Evolutionary conservation across 2,797 vertebrate species (phyloP).

Genomic region (Neostethus bicornis): DNA sequence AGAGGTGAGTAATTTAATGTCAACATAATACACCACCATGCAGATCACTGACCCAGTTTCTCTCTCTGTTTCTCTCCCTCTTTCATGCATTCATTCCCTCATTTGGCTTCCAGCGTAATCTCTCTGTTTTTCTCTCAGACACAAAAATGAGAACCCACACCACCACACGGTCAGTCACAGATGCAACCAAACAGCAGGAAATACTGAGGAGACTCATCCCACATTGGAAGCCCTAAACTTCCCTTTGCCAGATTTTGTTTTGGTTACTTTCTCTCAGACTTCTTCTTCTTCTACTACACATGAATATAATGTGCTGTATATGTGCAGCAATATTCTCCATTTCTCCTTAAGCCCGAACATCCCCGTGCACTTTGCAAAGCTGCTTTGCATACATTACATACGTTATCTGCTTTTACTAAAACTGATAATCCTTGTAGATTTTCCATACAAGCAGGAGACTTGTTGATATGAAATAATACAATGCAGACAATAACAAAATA

Average conservation of each 20-base stretch:
- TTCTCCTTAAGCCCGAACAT: slow-evolving; percentile 11
- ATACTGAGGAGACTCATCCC: slow-evolving; percentile 40
- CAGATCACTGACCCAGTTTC: slow-evolving; percentile 83
- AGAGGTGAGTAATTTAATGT: slow-evolving; percentile 70
- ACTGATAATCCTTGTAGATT: slow-evolving; percentile 15
- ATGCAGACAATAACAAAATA: not conserved
- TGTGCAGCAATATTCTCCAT: slow-evolving; percentile 3
- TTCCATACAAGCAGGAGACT: slow-evolving; percentile 8
- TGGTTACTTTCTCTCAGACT: slow-evolving; percentile 3
- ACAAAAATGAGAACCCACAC: slow-evolving; percentile 8
- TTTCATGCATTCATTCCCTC: slow-evolving; percentile 68
- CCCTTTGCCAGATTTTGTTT: slow-evolving; percentile 12
- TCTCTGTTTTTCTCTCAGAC: slow-evolving; percentile 28
- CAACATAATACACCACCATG: slow-evolving; percentile 76
- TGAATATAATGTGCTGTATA: slow-evolving; percentile 6
- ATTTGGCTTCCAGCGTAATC: slow-evolving; percentile 78
- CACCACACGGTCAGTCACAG: slow-evolving; percentile 44
- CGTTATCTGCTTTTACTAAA: not conserved
- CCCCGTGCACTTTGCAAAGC: slow-evolving; percentile 10
- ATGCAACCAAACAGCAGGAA: slow-evolving; percentile 55
- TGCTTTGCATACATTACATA: too few relatives aligned
- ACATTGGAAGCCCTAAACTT: slow-evolving; percentile 32
- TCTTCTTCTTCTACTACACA: too few relatives aligned
- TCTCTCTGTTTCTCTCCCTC: slow-evolving; percentile 56
- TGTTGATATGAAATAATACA: slow-evolving; percentile 4